Conservation (phyloP, 2,797 vertebrate species). For the Enteromius thamalakanensis region DNA sequence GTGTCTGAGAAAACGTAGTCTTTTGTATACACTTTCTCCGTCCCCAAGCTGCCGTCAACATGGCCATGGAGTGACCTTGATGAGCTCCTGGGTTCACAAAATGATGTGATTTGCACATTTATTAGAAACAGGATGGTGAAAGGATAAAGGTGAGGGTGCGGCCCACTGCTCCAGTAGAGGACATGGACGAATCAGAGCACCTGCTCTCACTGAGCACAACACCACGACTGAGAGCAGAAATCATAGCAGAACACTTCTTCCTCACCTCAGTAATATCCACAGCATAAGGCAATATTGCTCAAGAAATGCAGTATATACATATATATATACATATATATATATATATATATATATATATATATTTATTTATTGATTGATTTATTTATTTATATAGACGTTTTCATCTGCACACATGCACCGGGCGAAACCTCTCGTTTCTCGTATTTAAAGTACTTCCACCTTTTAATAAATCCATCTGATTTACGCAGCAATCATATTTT, state of each 20-base stretch:
- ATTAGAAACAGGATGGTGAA: constrained; percentile 44
- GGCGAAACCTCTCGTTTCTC: too few relatives aligned
- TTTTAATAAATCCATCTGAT: too few relatives aligned
- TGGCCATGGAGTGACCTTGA: constrained; percentile 53
- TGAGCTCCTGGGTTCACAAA: constrained; percentile 53
- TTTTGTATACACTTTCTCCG: constrained; percentile 12
- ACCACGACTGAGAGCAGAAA: constrained; percentile 7
- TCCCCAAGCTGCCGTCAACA: constrained; percentile 14
- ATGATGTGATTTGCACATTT: constrained; percentile 49
- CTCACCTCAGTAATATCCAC: background rate
- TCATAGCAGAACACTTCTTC: background rate
- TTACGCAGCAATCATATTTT: too few relatives aligned
- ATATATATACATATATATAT: background rate
- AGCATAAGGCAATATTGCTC: background rate
- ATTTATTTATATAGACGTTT: too few relatives aligned
- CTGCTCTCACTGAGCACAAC: background rate
- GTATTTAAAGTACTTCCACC: too few relatives aligned
- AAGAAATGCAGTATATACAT: background rate
- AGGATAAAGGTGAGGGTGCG: constrained; percentile 21
- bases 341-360: background rate
- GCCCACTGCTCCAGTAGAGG: constrained; percentile 15
- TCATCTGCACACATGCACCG: too few relatives aligned
- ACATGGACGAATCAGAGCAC: constrained; percentile 2
- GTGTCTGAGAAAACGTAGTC: constrained; percentile 39
- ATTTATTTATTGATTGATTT: too few relatives aligned